Evolutionary conservation across 2,113 vertebrate species (phyloP), one percentile per base, ranked within the genome.

Genomic region (Chaetorhynchus papuensis): DNA sequence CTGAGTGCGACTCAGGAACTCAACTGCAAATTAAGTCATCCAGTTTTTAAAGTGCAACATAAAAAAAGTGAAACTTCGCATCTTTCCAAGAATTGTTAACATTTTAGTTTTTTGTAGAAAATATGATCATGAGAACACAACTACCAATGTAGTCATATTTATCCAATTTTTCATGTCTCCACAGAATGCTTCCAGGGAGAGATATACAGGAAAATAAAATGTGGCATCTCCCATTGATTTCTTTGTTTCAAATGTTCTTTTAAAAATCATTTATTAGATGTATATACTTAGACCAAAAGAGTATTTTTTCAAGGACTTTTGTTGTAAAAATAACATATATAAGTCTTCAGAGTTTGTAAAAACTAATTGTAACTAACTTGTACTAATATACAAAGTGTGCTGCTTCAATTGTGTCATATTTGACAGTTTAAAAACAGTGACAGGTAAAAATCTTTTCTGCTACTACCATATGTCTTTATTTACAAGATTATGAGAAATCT

Each of bases 331-430:
- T 31, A 13, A 44, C 27, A 12, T 52, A 27, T 64, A 54, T 79
- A 60, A 57, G 10, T 3, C 23, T 71, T 82, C 37, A 59, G 16
- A 91, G 74, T 66, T 59, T 26, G 9, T 45, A 75, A 57, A 11
- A 78, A 15, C n/a, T 49, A 49, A 49, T 49, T 49, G 23, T 26
- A 49, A 49, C 49, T 49, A 49, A 49, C 9, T 77, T 70, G 2
- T 4, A 30, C 1, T 76, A 72, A 49, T 1, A 0, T 47, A 16
- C 6, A 18, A 78, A 59, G 5, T 21, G 2, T 59, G 8, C 5
- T 75, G 4, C 21, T 65, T 87, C 1, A 1, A 35, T 54, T 66
- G 6, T 57, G 31, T 83, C 14, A 4, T 45, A 47, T 61, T 72
- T 93, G 45, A 28, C 26, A 70, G 15, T 41, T 70, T 61, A 57